These are phyloP conservation scores for Centropus unirufus DNA, from an alignment of 2,113 vertebrate genomes.

Conservation along the genomic window DNA sequence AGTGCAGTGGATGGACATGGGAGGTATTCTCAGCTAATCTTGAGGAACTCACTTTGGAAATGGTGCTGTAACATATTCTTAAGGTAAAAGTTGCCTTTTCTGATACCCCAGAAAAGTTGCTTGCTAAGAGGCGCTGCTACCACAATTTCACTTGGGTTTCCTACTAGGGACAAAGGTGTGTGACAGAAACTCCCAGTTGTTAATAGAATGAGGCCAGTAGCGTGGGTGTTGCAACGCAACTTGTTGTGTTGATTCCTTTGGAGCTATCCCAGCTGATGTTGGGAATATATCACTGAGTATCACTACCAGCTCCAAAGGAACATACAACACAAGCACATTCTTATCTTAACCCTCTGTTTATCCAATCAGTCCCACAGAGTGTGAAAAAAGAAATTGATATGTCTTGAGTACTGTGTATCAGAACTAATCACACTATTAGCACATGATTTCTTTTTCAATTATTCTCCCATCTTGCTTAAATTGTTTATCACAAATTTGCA, in stretches of 20 bases:
- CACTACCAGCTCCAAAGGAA: not conserved
- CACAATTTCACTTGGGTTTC: not conserved
- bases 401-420: not conserved
- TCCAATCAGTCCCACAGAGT: not conserved
- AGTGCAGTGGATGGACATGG: not conserved
- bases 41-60: not conserved
- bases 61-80: not conserved
- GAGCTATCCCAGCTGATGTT: not conserved
- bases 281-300: not conserved
- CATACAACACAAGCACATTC: not conserved
- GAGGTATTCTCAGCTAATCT: not conserved
- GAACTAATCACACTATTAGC: not conserved
- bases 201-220: not conserved
- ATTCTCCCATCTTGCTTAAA: not conserved
- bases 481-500: not conserved
- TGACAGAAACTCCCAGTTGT: not conserved
- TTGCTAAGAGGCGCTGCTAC: not conserved
- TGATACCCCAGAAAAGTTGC: not conserved
- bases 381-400: not conserved
- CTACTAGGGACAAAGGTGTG: not conserved
- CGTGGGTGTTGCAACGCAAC: not conserved
- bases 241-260: not conserved
- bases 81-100: not conserved
- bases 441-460: not conserved
- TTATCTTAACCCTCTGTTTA: not conserved